These are phyloP conservation scores for Eurytoma californica DNA, from an alignment of 2,888 invertebrate species.

Conservation along the genomic window DNA sequence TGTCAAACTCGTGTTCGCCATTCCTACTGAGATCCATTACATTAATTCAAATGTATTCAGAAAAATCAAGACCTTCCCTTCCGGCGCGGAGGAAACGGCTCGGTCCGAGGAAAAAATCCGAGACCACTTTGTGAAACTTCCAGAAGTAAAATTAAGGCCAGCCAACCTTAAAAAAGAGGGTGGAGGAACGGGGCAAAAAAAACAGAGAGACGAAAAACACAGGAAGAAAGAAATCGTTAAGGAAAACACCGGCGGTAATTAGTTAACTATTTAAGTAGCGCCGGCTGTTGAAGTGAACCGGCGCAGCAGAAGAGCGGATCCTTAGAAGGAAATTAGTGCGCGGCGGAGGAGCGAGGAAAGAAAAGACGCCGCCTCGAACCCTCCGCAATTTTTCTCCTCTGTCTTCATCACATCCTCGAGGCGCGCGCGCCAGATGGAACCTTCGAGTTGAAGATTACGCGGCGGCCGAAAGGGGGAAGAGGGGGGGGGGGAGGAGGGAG, in stretches of 20 bases:
- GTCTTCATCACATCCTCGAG: background rate
- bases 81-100: background rate
- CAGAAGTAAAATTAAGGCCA: constrained; percentile 6
- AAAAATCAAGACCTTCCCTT: constrained; percentile 7
- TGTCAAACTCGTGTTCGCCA: background rate
- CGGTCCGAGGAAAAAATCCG: background rate
- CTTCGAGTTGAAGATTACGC: constrained; percentile 42
- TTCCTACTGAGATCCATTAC: background rate
- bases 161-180: too few relatives aligned
- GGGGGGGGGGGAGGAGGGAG: background rate
- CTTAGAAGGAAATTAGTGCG: constrained; percentile 39
- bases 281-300: constrained; percentile 20
- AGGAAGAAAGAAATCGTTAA: constrained; percentile 17
- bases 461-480: background rate
- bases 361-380: constrained; percentile 2
- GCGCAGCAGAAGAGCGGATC: background rate
- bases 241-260: constrained; percentile 39
- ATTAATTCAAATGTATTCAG: constrained; percentile 37
- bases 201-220: background rate
- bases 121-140: background rate
- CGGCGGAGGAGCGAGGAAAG: background rate
- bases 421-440: background rate
- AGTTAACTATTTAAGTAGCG: constrained; percentile 42
- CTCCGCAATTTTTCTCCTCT: background rate
- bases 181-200: background rate